Evolutionary conservation across 2,797 vertebrate species (phyloP), one percentile per base, ranked within the genome.

Genomic region (Glyptemys insculpta): DNA sequence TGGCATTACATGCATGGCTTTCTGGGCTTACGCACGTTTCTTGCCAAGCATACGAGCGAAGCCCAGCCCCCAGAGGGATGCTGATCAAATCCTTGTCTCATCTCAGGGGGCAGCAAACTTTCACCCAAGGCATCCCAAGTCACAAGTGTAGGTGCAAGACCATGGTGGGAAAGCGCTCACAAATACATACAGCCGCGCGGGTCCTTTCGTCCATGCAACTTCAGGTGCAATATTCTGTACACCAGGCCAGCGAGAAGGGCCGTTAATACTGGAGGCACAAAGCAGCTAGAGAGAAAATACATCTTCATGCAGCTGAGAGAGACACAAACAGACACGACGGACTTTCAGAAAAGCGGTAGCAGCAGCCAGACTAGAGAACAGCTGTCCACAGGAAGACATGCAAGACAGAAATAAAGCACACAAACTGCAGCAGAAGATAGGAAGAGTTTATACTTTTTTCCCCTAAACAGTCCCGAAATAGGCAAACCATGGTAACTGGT

Each of bases 391-490:
- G 96, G 97, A 96, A 95, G 91, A 97, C 98, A 98, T 98, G 96
- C 98, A 98, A 97, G 81, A 92, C 98, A 98, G 74, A 78, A 98
- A 98, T 97, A 91, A 97, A 95, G 97, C 97, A 97, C 95, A 96
- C 90, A 91, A 93, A 95, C 68, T 54, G 97, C 97, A 95, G 97
- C 96, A 91, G 95, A 37, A 74, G 95, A 91, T 97, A 94, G 88
- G 95, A 97, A 96, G 92, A 97, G 96, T 97, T 98, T 93, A 97
- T 98, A 98, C 98, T 98, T 98, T 98, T 98, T 97, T 95, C 97
- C 93, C 98, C 98, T 97, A 98, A 98, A 97, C 98, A 98, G 97
- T 98, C 98, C 97, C 96, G 98, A 97, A 98, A 98, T 79, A 98
- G 96, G 98, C 98, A 98, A 95, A 98, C 98, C 98, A 98, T 98